These are phyloP conservation scores for Dichetophora obliterata DNA, from an alignment of 2,888 invertebrate species.

Conservation along the genomic window DNA sequence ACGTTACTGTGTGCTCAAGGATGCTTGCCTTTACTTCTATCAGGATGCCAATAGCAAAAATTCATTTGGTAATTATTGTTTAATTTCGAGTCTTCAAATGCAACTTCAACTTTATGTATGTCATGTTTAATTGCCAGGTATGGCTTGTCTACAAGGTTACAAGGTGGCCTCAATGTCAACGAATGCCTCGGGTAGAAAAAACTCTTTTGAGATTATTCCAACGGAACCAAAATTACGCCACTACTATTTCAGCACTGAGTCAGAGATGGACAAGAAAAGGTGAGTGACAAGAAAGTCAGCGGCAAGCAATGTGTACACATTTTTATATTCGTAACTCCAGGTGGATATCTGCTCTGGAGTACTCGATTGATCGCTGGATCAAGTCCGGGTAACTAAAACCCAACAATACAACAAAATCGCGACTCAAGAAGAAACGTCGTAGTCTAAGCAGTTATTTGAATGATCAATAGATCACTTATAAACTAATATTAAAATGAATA, in stretches of 20 bases:
- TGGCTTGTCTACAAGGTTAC: constrained; percentile 95
- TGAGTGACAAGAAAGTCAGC: constrained; percentile 63
- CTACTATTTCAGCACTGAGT: constrained; percentile 93
- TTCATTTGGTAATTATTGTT: constrained; percentile 80
- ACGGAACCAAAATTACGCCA: constrained; percentile 88
- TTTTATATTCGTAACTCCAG: constrained; percentile 72
- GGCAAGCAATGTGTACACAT: neutral
- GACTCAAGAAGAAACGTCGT: constrained; percentile 62
- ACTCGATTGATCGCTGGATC: constrained; percentile 94
- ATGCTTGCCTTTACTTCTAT: constrained; percentile 95
- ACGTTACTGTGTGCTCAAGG: constrained; percentile 93
- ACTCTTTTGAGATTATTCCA: constrained; percentile 91
- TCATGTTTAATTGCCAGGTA: constrained; percentile 73
- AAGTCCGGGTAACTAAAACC: constrained; percentile 74
- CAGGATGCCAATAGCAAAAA: constrained; percentile 87
- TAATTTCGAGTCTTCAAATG: neutral
- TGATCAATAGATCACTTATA: neutral
- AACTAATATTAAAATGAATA: neutral
- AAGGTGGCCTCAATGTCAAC: constrained; percentile 80
- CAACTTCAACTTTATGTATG: neutral
- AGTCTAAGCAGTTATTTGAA: constrained; percentile 62
- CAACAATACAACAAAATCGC: constrained; percentile 58
- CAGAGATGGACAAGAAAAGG: constrained; percentile 96
- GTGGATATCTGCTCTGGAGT: constrained; percentile 94
- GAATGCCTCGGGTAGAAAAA: constrained; percentile 87